A percentile compares a stretch with the other conserved stretches of the same genome.
These are phyloP conservation scores for Pseudomyrmex dendroicus DNA, from an alignment of 1,140 invertebrate genomes.

Conservation along the genomic window DNA sequence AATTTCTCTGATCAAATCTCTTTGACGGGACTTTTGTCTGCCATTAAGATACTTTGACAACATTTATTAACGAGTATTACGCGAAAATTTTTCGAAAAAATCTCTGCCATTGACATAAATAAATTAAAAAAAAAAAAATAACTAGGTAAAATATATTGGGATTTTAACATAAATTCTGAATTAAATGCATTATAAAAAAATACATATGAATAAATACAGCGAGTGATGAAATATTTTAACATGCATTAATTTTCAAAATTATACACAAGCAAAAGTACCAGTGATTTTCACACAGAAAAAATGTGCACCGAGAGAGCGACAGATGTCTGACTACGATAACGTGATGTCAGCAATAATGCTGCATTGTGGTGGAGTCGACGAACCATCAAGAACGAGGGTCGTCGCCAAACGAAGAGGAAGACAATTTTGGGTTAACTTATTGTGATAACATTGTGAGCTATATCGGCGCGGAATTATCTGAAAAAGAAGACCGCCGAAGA, in stretches of 20 bases:
- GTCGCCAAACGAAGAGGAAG: conserved; percentile 29
- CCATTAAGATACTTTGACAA: too few relatives aligned
- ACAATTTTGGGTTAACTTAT: conserved; percentile 63
- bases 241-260: not conserved
- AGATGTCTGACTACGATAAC: conserved; percentile 74
- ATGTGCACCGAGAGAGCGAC: not conserved
- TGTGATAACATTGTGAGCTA: conserved; percentile 13
- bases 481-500: not conserved
- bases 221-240: not conserved
- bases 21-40: too few relatives aligned
- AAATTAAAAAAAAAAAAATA: too few relatives aligned
- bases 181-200: not conserved
- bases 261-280: conserved; percentile 11
- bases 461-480: conserved; percentile 33
- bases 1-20: too few relatives aligned
- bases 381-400: conserved; percentile 49
- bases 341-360: conserved; percentile 69
- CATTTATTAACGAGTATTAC: too few relatives aligned
- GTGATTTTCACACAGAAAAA: not conserved
- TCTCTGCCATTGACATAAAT: too few relatives aligned
- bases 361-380: conserved; percentile 74
- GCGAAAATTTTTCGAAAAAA: too few relatives aligned
- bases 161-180: conserved; percentile 11
- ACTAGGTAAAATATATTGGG: too few relatives aligned
- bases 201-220: not conserved